A percentile compares a stretch with the other conserved stretches of the same genome.
Evolutionary conservation across 2,888 invertebrate genomes (phyloP).

Genomic region (Gisinianus flammeolus): DNA sequence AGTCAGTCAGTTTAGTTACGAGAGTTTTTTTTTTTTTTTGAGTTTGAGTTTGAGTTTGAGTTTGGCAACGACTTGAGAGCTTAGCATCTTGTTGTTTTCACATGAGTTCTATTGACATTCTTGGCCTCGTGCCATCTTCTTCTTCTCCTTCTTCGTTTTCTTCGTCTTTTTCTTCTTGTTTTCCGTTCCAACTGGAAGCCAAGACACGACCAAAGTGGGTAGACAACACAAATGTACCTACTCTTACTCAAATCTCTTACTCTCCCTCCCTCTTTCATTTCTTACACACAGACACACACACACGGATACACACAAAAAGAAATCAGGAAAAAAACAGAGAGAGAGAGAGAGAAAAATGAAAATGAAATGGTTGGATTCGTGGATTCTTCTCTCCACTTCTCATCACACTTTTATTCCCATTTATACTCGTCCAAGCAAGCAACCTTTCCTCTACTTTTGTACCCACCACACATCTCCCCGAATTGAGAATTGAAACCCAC

Average conservation of each 20-base stretch:
- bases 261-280: background rate
- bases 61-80: background rate
- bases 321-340: background rate
- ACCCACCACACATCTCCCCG: too few species aligned
- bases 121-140: constrained; percentile 13
- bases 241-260: background rate
- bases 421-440: too few species aligned
- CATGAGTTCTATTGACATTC: constrained; percentile 22
- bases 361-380: too few species aligned
- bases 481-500: too few species aligned
- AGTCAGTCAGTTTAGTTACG: too few species aligned
- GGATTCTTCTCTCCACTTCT: too few species aligned
- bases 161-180: background rate
- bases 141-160: background rate
- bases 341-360: background rate
- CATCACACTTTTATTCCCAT: too few species aligned
- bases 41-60: too few species aligned
- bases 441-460: too few species aligned
- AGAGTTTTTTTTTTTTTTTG: too few species aligned
- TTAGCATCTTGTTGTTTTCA: constrained; percentile 27
- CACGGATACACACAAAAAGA: too few species aligned
- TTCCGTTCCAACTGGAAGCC: background rate
- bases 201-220: constrained; percentile 4
- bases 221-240: constrained; percentile 3
- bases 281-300: too few species aligned